phyloP scores from a whole-genome alignment of 2,888 invertebrate genomes.

The Sphecodes monilicornis region DNA sequence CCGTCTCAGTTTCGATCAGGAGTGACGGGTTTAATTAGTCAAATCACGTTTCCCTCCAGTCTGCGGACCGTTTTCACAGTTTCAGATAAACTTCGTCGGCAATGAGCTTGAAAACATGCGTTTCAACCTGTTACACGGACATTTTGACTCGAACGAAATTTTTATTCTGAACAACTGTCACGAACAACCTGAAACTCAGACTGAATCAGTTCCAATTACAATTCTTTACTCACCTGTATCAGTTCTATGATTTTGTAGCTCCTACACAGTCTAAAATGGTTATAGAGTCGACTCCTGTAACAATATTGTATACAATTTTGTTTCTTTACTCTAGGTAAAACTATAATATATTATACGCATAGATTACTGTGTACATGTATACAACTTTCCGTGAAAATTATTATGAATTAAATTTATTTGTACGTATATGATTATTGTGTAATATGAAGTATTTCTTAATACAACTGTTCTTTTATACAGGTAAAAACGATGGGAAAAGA shows the following conservation, averaged over 20 bases:
- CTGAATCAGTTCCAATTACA: too few species aligned
- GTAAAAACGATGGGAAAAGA: not conserved
- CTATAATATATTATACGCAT: not conserved
- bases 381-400: not conserved
- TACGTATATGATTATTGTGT: too few species aligned
- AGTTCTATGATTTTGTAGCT: not conserved
- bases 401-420: not conserved
- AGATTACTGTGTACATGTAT: not conserved
- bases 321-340: not conserved
- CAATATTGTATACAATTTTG: not conserved
- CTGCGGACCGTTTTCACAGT: constrained; percentile 38
- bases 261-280: not conserved
- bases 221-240: not conserved
- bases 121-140: not conserved
- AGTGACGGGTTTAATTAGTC: constrained; percentile 18
- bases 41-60: constrained; percentile 44
- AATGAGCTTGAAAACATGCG: not conserved
- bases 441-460: too few species aligned
- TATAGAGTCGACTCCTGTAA: not conserved
- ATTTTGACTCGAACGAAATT: not conserved
- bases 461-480: too few species aligned
- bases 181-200: not conserved
- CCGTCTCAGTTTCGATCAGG: constrained; percentile 11
- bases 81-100: constrained; percentile 20
- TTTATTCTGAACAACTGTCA: not conserved